phyloP scores from a whole-genome alignment of 1,140 invertebrate genomes.

The Asobara japonica region DNA sequence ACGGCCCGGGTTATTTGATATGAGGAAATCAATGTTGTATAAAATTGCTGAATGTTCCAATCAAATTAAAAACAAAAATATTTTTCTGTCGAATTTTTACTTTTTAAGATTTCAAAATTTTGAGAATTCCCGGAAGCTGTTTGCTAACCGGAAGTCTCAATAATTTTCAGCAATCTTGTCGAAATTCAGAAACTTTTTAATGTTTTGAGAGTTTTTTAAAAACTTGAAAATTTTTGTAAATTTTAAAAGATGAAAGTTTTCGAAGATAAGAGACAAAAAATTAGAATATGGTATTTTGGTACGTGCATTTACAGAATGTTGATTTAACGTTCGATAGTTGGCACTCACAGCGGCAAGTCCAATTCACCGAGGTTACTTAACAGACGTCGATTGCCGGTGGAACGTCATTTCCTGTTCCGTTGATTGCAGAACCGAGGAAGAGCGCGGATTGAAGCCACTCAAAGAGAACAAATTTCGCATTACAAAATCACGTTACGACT shows the following conservation, averaged over 20 bases:
- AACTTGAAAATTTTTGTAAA: too few species aligned
- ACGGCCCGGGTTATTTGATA: too few species aligned
- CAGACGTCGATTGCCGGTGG: constrained; percentile 98
- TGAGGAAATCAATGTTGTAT: neutral
- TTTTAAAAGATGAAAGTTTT: neutral
- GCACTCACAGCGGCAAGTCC: constrained; percentile 97
- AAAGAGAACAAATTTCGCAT: constrained; percentile 86
- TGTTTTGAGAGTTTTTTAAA: too few species aligned
- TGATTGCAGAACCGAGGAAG: constrained; percentile 95
- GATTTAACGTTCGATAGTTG: constrained; percentile 71
- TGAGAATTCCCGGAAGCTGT: too few species aligned
- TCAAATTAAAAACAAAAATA: too few species aligned
- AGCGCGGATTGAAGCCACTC: constrained; percentile 84
- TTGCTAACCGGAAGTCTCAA: too few species aligned
- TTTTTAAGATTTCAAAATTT: too few species aligned
- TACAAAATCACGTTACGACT: constrained; percentile 96
- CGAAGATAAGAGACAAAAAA: neutral
- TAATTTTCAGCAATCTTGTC: too few species aligned
- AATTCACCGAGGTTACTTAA: constrained; percentile 90
- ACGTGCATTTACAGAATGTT: constrained; percentile 50
- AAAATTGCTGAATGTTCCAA: too few species aligned
- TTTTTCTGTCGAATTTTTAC: too few species aligned
- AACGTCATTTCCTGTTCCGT: constrained; percentile 94
- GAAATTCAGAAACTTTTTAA: too few species aligned
- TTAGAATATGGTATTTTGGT: constrained; percentile 32